These are phyloP conservation scores for Larimichthys polyactis DNA, from an alignment of 2,113 vertebrate species.

Conservation along the genomic window DNA sequence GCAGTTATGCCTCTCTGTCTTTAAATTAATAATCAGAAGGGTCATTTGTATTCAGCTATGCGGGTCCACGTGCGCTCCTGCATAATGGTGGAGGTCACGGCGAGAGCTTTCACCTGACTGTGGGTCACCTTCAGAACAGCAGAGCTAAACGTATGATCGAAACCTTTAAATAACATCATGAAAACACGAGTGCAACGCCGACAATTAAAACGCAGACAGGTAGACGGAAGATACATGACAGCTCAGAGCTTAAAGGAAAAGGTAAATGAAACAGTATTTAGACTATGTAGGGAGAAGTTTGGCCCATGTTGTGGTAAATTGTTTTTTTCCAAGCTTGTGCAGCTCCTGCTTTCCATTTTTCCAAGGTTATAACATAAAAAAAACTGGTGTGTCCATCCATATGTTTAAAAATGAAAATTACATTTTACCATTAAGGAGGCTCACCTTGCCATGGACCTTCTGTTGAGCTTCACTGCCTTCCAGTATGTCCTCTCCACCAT, in stretches of 20 bases:
- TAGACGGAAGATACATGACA: too few relatives aligned
- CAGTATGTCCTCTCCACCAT: slow-evolving; percentile 91
- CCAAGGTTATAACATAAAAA: not conserved
- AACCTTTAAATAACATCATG: not conserved
- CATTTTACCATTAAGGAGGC: not conserved
- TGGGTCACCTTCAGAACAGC: slow-evolving; percentile 37
- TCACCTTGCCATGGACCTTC: slow-evolving; percentile 95
- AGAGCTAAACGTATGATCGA: not conserved
- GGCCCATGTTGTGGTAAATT: too few relatives aligned
- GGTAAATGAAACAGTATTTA: too few relatives aligned
- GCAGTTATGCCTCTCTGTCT: slow-evolving; percentile 1
- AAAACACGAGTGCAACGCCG: not conserved
- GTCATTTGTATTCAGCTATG: slow-evolving; percentile 45
- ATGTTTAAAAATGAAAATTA: not conserved
- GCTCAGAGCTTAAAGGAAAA: too few relatives aligned
- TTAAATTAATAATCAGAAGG: slow-evolving; percentile 38
- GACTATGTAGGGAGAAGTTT: too few relatives aligned
- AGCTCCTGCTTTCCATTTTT: not conserved
- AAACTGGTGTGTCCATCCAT: not conserved
- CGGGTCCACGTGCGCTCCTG: slow-evolving; percentile 19
- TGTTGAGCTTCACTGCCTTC: slow-evolving; percentile 92
- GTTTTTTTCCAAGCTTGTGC: too few relatives aligned
- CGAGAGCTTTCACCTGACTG: slow-evolving; percentile 1
- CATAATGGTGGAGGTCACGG: slow-evolving; percentile 35
- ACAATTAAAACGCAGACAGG: not conserved